Evolutionary conservation across 2,888 invertebrate genomes (phyloP).

Genomic region (Macrosoma leucophasiata): DNA sequence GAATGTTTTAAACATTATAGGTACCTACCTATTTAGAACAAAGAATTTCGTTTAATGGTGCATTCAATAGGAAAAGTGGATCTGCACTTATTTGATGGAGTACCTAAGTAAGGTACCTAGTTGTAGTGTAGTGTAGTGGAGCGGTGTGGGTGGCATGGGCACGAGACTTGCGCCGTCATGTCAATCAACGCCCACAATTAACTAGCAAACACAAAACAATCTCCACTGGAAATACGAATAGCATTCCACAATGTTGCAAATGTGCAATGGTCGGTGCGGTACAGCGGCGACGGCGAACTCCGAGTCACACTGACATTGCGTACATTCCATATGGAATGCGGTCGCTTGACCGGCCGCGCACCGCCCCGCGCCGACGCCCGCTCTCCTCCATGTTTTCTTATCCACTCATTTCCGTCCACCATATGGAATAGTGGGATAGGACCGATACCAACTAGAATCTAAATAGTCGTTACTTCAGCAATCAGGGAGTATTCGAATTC

Average conservation of each 20-base stretch:
- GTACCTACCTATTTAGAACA: too few relatives aligned
- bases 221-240: slow-evolving; percentile 19
- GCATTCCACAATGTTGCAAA: slow-evolving; percentile 31
- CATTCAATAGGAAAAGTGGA: too few relatives aligned
- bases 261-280: slow-evolving; percentile 30
- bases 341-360: slow-evolving; percentile 59
- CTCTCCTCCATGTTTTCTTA: slow-evolving; percentile 67
- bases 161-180: slow-evolving; percentile 41
- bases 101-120: too few relatives aligned
- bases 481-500: slow-evolving; percentile 20
- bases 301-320: slow-evolving; percentile 71
- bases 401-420: slow-evolving; percentile 61
- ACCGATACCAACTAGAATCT: slow-evolving; percentile 56
- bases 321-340: slow-evolving; percentile 73
- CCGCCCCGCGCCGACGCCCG: slow-evolving; percentile 41
- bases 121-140: too few relatives aligned
- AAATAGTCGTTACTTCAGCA: slow-evolving; percentile 27
- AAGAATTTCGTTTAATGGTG: too few relatives aligned
- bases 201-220: slow-evolving; percentile 25
- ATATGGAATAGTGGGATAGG: slow-evolving; percentile 65
- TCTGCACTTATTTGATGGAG: too few relatives aligned
- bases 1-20: too few relatives aligned
- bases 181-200: slow-evolving; percentile 33
- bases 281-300: slow-evolving; percentile 39
- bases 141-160: slow-evolving; percentile 16